These are phyloP conservation scores for Anastrepha obliqua DNA, from an alignment of 1,140 invertebrate species.

Conservation along the genomic window DNA sequence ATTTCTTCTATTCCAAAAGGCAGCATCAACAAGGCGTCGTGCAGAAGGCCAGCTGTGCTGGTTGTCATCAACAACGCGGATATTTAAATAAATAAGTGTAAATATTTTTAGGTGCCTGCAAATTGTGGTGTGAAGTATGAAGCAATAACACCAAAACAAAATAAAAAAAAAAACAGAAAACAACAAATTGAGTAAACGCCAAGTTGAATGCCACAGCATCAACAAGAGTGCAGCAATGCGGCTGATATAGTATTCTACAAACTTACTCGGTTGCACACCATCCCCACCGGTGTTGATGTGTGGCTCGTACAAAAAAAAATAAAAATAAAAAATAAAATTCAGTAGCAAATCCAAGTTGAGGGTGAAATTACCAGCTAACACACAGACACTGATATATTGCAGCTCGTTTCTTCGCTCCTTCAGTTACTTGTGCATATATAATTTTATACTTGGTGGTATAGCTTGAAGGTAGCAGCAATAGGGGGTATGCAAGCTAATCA, in stretches of 20 bases:
- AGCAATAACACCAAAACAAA: neutral
- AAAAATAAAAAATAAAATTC: neutral
- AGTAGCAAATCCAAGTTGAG: neutral
- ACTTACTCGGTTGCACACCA: neutral
- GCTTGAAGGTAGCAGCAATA: neutral
- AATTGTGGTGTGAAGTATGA: neutral
- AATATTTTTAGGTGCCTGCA: constrained; percentile 28
- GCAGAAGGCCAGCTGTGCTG: too few species aligned
- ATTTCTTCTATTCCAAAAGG: too few species aligned
- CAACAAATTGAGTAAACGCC: neutral
- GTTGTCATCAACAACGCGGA: neutral
- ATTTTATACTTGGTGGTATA: neutral
- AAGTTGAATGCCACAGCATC: constrained; percentile 24
- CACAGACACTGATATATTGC: neutral
- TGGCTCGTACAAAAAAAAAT: constrained; percentile 11
- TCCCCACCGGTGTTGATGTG: neutral
- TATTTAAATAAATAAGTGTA: constrained; percentile 40
- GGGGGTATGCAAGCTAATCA: constrained; percentile 29
- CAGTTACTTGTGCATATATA: constrained; percentile 1
- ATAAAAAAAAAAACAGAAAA: neutral
- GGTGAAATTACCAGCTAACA: neutral
- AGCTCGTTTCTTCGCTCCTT: constrained; percentile 19
- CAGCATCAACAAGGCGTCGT: too few species aligned
- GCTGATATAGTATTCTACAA: neutral
- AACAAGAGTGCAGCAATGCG: constrained; percentile 27